Evolutionary conservation across 1,140 invertebrate species (phyloP).

Genomic region (Bacillus rossius): DNA sequence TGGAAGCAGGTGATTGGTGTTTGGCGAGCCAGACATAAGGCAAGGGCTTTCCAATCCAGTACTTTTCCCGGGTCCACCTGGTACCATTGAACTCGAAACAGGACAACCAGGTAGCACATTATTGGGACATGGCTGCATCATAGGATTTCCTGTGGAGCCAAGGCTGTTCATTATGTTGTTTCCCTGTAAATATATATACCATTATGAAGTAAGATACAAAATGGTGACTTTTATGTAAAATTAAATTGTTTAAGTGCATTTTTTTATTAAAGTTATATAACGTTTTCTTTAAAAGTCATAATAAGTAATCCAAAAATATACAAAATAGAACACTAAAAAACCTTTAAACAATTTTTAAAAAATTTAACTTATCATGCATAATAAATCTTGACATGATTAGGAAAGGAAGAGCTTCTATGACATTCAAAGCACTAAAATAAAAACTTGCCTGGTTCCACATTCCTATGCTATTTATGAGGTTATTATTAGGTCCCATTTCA

Average conservation of each 20-base stretch:
- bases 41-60: conserved; percentile 5
- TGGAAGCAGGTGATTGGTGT: conserved; percentile 19
- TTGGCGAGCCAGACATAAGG: conserved; percentile 23
- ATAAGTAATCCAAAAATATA: too few species aligned
- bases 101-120: conserved; percentile 18
- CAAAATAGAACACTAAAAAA: too few species aligned
- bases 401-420: too few species aligned
- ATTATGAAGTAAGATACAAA: too few species aligned
- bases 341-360: too few species aligned
- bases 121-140: conserved; percentile 23
- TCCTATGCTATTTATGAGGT: conserved; percentile 21
- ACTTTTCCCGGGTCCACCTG: conserved; percentile 41
- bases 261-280: too few species aligned
- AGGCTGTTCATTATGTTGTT: conserved; percentile 16
- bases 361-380: too few species aligned
- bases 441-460: conserved; percentile 29
- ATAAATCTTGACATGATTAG: too few species aligned
- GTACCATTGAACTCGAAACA: conserved; percentile 30
- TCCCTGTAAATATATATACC: conserved; percentile 9
- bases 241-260: too few species aligned
- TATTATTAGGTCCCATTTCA: conserved; percentile 14
- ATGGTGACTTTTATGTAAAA: too few species aligned
- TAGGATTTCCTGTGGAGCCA: conserved; percentile 14
- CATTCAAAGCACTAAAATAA: too few species aligned
- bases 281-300: too few species aligned